phyloP scores from a whole-genome alignment of 2,888 invertebrate genomes.

The Tetanocera ferruginea region DNA sequence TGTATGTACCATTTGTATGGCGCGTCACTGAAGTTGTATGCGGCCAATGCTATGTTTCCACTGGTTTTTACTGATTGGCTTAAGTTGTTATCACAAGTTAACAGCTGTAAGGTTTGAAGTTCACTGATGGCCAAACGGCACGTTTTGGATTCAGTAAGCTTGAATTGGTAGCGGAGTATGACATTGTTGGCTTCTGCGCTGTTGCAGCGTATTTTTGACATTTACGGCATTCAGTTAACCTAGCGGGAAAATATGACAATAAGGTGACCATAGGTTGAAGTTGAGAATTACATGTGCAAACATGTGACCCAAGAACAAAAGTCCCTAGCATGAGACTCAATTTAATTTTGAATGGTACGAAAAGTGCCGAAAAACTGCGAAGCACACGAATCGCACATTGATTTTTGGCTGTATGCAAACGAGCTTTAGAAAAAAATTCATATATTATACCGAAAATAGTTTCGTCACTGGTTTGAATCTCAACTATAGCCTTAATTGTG shows the following conservation, averaged over 20 bases:
- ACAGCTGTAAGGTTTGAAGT: constrained; percentile 60
- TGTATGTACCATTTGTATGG: constrained; percentile 23
- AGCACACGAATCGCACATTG: no score
- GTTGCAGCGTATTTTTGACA: background rate
- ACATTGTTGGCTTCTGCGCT: constrained; percentile 55
- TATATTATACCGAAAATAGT: no score
- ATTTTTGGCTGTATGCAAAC: no score
- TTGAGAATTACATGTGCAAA: no score
- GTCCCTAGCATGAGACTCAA: no score
- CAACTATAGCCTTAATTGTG: no score
- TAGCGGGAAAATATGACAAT: constrained; percentile 17
- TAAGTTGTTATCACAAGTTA: constrained; percentile 44
- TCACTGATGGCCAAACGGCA: constrained; percentile 51
- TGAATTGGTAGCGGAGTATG: constrained; percentile 27
- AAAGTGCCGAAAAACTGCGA: no score
- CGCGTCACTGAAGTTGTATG: constrained; percentile 21
- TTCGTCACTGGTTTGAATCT: no score
- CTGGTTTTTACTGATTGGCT: constrained; percentile 10
- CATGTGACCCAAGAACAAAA: no score
- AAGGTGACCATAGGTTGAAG: no score
- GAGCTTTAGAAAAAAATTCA: no score
- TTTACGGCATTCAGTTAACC: background rate
- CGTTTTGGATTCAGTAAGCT: background rate
- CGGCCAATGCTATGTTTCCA: constrained; percentile 37
- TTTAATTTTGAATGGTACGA: no score